A percentile compares a stretch with the other conserved stretches of the same genome.
These are phyloP conservation scores for Ceramica pisi DNA, from an alignment of 2,888 invertebrate species.

Conservation along the genomic window DNA sequence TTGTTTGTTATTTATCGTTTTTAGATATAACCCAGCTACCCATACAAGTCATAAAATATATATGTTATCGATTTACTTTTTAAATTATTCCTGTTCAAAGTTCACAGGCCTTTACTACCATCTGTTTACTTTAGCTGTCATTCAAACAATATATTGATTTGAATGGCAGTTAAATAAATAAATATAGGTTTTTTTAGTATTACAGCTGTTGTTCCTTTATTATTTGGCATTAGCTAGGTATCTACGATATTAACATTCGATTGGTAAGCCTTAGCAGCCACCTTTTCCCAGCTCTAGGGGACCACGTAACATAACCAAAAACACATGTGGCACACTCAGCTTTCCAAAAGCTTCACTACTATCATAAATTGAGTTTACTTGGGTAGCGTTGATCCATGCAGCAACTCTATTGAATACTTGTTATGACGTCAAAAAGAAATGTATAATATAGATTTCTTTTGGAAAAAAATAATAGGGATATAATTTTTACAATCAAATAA, in stretches of 20 bases:
- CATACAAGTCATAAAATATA: too few species aligned
- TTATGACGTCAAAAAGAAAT: slow-evolving; percentile 22
- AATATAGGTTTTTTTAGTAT: background rate
- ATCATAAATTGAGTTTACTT: background rate
- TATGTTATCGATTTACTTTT: too few species aligned
- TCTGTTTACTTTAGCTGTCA: background rate
- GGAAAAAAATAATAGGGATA: too few species aligned
- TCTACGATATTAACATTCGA: background rate
- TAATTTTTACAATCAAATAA: background rate
- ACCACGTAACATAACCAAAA: slow-evolving; percentile 39
- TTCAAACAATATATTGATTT: background rate
- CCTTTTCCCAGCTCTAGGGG: background rate
- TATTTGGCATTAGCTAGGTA: background rate
- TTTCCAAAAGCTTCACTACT: slow-evolving; percentile 19
- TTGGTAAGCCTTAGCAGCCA: background rate
- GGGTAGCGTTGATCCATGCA: slow-evolving; percentile 24
- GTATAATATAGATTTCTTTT: too few species aligned
- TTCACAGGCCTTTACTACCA: too few species aligned
- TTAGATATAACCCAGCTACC: too few species aligned
- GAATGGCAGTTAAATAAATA: background rate
- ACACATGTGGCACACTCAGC: slow-evolving; percentile 30
- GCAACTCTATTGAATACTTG: slow-evolving; percentile 9
- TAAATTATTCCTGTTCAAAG: too few species aligned
- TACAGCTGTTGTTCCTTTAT: too few species aligned
- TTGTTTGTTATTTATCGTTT: too few species aligned